Base-by-base conservation (phyloP, 2,113 vertebrate genomes). In the Cervus canadensis region DNA sequence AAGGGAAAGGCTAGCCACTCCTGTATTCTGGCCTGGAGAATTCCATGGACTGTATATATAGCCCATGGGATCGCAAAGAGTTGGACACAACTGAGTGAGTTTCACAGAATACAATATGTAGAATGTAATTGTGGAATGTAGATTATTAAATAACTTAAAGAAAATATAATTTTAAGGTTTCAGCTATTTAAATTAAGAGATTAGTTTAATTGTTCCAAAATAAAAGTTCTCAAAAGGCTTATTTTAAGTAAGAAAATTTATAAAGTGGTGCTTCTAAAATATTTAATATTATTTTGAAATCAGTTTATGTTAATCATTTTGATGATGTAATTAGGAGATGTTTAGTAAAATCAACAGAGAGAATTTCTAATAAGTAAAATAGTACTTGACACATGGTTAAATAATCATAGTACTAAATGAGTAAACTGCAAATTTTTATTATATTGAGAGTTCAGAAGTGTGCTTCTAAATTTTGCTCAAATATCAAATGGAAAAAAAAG, bases 281-380 rank as follows among this genome's bases (percentile, higher is more conserved):
- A 92, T 7, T 59, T 84, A 87, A 81, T 89, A 93, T 83, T 81
- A 82, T 90, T 91, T 87, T 71, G 26, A 90, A 92, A 90, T 9
- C n/a, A 82, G 12, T 48, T 91, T 87, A 28, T 87, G 84, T 62
- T 93, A 81, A 84, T 84, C 3, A 89, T 67, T 93, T 85, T 91
- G 28, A 85, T 23, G 57, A 56, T 62, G 23, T 50, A 64, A 90
- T 21, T 64, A 94, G 4, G 11, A 83, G 25, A 48, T 16, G 0
- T 64, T 96, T 56, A 57, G 71, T 88, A 97, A 91, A 94, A 83
- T 74, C 81, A 48, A 89, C 56, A 26, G 40, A 88, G 60, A 93
- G 14, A 91, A 85, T 9, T 91, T 94, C 86, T 91, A 50, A 28
- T 33, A 91, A 62, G 25, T 71, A 89, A 92, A 97, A 86, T 13